Evolutionary conservation across 2,888 invertebrate genomes (phyloP).

Genomic region (Busseola fusca): DNA sequence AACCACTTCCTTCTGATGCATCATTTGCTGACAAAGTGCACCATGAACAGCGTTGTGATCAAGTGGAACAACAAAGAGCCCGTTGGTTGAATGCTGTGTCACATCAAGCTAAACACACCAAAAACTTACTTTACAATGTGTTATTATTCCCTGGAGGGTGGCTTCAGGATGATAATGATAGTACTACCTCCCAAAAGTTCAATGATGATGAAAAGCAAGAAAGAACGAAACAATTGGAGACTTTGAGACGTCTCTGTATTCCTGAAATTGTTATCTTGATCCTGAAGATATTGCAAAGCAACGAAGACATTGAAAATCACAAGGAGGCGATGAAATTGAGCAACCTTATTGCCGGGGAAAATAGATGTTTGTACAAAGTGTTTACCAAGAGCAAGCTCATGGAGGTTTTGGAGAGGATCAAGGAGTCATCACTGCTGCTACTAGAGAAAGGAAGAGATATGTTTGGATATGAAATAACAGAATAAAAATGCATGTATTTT

Average conservation of each 20-base stretch:
- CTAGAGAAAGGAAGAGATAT: constrained; percentile 94
- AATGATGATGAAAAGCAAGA: constrained; percentile 84
- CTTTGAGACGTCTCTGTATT: constrained; percentile 94
- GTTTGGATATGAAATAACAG: constrained; percentile 91
- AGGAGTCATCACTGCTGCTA: constrained; percentile 93
- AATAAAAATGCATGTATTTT: constrained; percentile 50
- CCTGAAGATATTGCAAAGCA: constrained; percentile 93
- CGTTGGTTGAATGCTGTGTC: constrained; percentile 92
- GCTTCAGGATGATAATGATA: constrained; percentile 92
- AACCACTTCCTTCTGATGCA: constrained; percentile 88
- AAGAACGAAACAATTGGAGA: constrained; percentile 92
- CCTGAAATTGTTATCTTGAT: constrained; percentile 95
- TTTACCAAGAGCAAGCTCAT: constrained; percentile 93
- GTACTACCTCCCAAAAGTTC: constrained; percentile 83
- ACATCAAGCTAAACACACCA: constrained; percentile 93
- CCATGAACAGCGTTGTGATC: constrained; percentile 94
- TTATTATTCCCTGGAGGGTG: constrained; percentile 97
- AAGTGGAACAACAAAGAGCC: constrained; percentile 93
- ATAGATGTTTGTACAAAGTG: constrained; percentile 94
- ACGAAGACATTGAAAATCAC: constrained; percentile 93
- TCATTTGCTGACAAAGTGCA: constrained; percentile 96
- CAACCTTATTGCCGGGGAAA: constrained; percentile 94
- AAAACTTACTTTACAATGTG: constrained; percentile 95
- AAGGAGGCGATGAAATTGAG: constrained; percentile 91
- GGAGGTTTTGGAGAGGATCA: constrained; percentile 93